A percentile compares a stretch with the other conserved stretches of the same genome.
Evolutionary conservation across 2,888 invertebrate species (phyloP).

Genomic region (Metacarcinus magister): DNA sequence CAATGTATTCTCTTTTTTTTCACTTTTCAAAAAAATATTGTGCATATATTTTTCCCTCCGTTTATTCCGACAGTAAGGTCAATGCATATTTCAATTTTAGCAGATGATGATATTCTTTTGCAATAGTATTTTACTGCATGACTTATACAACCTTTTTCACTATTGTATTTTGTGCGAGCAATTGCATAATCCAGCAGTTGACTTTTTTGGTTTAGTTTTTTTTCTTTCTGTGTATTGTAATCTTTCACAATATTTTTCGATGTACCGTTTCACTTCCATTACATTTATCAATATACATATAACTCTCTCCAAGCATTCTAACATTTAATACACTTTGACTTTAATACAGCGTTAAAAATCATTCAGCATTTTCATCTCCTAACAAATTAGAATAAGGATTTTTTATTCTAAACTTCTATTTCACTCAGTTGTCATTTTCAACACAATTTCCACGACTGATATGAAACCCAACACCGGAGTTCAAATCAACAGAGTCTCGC

Average conservation of each 20-base stretch:
- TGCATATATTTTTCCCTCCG: slow-evolving; percentile 8
- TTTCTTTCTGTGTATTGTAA: neutral
- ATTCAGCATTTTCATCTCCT: neutral
- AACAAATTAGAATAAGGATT: neutral
- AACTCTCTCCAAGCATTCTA: neutral
- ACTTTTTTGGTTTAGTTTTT: neutral
- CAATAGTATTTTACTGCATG: slow-evolving; percentile 11
- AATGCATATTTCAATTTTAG: slow-evolving; percentile 21
- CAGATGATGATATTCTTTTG: neutral
- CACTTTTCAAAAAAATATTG: neutral
- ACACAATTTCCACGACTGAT: too few relatives aligned
- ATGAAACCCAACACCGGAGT: too few relatives aligned
- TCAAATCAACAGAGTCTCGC: too few relatives aligned
- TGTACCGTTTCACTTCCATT: neutral
- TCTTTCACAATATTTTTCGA: neutral
- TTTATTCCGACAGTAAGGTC: neutral
- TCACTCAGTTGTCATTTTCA: neutral
- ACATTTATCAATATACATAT: neutral
- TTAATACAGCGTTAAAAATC: neutral
- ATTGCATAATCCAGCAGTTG: neutral
- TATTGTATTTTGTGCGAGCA: neutral
- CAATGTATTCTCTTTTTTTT: neutral
- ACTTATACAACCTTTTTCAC: neutral
- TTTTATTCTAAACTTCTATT: neutral
- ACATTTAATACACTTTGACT: neutral